Base-by-base conservation (phyloP, 2,888 invertebrate genomes). In the Cylloceria caligata region DNA sequence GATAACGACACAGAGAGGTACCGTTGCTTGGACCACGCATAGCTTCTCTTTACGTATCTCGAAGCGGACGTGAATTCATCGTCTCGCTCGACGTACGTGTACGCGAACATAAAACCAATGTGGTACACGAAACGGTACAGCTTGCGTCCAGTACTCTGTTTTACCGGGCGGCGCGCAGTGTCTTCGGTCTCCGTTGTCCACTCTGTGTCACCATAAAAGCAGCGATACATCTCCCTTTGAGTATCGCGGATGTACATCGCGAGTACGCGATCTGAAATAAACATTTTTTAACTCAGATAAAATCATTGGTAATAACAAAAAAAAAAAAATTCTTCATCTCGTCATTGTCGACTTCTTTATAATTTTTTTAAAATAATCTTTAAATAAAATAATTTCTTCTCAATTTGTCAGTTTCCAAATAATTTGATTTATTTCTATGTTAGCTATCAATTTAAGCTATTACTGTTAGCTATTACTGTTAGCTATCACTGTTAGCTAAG, bases 111-210 rank as follows among this genome's bases (percentile, higher is more conserved):
- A 64, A 64, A 64, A 34, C 45, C 65, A 85, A 87, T 87, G 85
- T 87, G 85, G 86, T 87, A 87, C 87, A 82, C 71, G 67, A 82
- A 87, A 87, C 87, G 87, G 87, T 87, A 87, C 84, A 81, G 78
- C 76, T 69, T 57, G 65, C 68, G 77, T 86, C 84, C 75, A 84
- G 83, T 78, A 57, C 21, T 62, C 42, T 60, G 71, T 60, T 72
- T 84, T 72, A 52, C 75, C 62, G 62, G 65, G 62, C 57, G 30
- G 19, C 27, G 47, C 52, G 21, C 68, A 16, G 57, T 47, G 39
- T 55, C 75, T 24, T 27, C 34, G 52, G 39, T 55, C 75, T 24
- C 34, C 34, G 52, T 69, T 49, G 68, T 65, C 55, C 47, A 36
- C 57, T 55, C 27, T 36, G 27, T 34, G 16, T 52, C 73, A n/a